A percentile compares a stretch with the other conserved stretches of the same genome.
These are phyloP conservation scores for Brevimyrus niger DNA, from an alignment of 2,113 vertebrate genomes.

Conservation along the genomic window DNA sequence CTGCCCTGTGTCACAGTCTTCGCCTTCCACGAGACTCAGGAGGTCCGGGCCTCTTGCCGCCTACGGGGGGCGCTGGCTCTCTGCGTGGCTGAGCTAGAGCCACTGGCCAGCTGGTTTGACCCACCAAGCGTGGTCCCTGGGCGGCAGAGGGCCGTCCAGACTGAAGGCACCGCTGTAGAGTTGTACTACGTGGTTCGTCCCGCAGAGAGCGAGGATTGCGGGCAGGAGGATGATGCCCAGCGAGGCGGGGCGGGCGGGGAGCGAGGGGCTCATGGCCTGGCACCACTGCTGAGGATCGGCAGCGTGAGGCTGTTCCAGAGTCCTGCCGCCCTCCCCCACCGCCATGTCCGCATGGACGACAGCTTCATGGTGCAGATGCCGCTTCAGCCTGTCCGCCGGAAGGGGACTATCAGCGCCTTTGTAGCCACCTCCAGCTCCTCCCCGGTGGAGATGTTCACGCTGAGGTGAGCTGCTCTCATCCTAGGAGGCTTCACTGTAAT, in stretches of 20 bases:
- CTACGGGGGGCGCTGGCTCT: slow-evolving; percentile 74
- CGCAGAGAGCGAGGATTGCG: slow-evolving; percentile 64
- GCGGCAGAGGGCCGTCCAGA: slow-evolving; percentile 54
- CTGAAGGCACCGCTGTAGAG: slow-evolving; percentile 76
- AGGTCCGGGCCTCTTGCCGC: slow-evolving; percentile 75
- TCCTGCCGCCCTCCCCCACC: slow-evolving; percentile 56
- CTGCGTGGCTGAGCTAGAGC: slow-evolving; percentile 80
- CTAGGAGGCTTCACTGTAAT: background rate
- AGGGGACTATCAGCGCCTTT: slow-evolving; percentile 71
- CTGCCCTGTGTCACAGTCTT: slow-evolving; percentile 83
- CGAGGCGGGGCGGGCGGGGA: slow-evolving; percentile 46
- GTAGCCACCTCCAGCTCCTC: slow-evolving; percentile 73
- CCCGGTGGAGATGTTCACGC: slow-evolving; percentile 75
- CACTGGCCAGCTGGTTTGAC: slow-evolving; percentile 76
- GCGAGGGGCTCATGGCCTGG: slow-evolving; percentile 54
- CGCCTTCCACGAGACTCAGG: slow-evolving; percentile 83
- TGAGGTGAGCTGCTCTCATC: slow-evolving; percentile 65
- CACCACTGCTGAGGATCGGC: slow-evolving; percentile 76
- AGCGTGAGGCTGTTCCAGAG: slow-evolving; percentile 65
- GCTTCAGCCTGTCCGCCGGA: slow-evolving; percentile 74
- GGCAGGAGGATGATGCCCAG: slow-evolving; percentile 63
- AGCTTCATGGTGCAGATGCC: slow-evolving; percentile 79
- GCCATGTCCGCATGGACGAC: slow-evolving; percentile 71
- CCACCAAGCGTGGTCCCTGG: slow-evolving; percentile 60
- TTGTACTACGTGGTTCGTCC: slow-evolving; percentile 80